Conservation (phyloP, 2,113 vertebrate species). For the Amphilophus citrinellus region DNA sequence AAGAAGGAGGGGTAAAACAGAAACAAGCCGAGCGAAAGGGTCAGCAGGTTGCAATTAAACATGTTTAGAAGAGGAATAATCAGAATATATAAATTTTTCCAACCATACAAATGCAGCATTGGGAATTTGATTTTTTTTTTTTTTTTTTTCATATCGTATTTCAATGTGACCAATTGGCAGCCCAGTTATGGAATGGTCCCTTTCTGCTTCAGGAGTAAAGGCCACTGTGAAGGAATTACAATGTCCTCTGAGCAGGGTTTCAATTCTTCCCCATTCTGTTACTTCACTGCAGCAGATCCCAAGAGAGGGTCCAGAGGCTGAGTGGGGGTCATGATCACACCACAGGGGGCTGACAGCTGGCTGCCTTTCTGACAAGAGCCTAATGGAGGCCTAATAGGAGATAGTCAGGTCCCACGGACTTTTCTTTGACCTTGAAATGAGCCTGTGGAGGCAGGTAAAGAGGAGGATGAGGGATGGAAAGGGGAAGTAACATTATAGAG, state of each 20-base stretch:
- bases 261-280: constrained; percentile 48
- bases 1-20: not conserved
- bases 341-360: constrained; percentile 53
- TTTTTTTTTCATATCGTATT: constrained; percentile 28
- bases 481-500: constrained; percentile 21
- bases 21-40: not conserved
- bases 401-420: constrained; percentile 41
- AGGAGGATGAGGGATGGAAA: constrained; percentile 13
- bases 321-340: constrained; percentile 63
- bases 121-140: constrained; percentile 18
- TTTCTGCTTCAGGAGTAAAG: constrained; percentile 27
- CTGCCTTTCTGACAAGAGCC: constrained; percentile 58
- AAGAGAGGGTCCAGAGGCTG: constrained; percentile 41
- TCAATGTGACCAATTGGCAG: constrained; percentile 37
- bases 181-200: constrained; percentile 17
- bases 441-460: constrained; percentile 46
- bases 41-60: not conserved
- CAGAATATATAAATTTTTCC: constrained; percentile 9
- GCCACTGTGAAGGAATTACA: constrained; percentile 65
- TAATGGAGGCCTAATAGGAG: constrained; percentile 69
- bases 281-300: constrained; percentile 49
- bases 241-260: constrained; percentile 53
- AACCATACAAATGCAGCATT: constrained; percentile 18
- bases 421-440: constrained; percentile 61
- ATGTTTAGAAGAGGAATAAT: not conserved